Conservation (phyloP, 2,797 vertebrate species). For the Anabacerthia variegaticeps region DNA sequence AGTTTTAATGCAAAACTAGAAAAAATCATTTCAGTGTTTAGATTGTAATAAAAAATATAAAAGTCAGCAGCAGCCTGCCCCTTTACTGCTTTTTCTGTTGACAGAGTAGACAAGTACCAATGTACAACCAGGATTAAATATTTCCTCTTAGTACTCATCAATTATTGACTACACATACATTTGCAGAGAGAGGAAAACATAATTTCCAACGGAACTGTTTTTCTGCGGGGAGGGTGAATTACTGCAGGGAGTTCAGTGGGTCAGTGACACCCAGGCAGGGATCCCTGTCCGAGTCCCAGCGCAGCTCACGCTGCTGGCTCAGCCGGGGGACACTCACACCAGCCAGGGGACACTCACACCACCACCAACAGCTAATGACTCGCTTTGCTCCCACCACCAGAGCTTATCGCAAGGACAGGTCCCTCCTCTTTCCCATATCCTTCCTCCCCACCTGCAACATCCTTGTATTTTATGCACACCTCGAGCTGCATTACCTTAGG, state of each 20-base stretch:
- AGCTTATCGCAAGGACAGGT: accelerated
- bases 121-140: not conserved
- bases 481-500: not conserved
- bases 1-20: not conserved
- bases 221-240: not conserved
- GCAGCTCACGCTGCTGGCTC: not conserved
- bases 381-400: not conserved
- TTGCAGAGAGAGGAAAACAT: not conserved
- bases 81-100: not conserved
- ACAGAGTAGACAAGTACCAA: constrained; percentile 25
- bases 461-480: not conserved
- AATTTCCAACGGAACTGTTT: not conserved
- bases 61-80: not conserved
- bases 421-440: not conserved
- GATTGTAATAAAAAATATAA: not conserved
- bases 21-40: not conserved
- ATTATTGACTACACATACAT: constrained; percentile 2
- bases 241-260: not conserved
- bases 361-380: not conserved
- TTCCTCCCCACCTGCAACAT: not conserved
- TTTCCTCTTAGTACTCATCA: constrained; percentile 12
- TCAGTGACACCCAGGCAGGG: not conserved
- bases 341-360: accelerated
- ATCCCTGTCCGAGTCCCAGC: not conserved
- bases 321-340: accelerated